A percentile compares a stretch with the other conserved stretches of the same genome.
These are phyloP conservation scores for Augochlora pura DNA, from an alignment of 1,140 invertebrate genomes.

Conservation along the genomic window DNA sequence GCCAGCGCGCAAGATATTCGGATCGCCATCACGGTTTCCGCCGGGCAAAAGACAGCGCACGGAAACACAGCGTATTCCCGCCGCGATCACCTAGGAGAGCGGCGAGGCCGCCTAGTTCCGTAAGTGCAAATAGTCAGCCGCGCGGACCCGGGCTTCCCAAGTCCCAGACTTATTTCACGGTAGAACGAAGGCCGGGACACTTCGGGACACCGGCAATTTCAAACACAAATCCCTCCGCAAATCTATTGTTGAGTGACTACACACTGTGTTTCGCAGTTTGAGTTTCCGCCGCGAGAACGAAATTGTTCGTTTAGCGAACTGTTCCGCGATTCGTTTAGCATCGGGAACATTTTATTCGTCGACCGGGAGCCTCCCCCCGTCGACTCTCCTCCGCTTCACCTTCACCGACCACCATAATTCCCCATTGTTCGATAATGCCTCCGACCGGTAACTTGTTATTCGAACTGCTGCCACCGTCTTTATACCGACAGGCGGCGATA, in stretches of 20 bases:
- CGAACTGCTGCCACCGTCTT: conserved; percentile 6
- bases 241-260: conserved; percentile 55
- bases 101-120: conserved; percentile 67
- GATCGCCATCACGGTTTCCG: conserved; percentile 47
- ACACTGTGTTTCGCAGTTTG: conserved; percentile 21
- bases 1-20: conserved; percentile 23
- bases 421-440: neutral
- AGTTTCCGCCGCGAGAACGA: conserved; percentile 30
- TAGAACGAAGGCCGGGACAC: conserved; percentile 65
- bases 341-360: conserved; percentile 12
- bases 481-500: neutral
- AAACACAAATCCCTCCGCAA: conserved; percentile 59
- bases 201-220: conserved; percentile 61
- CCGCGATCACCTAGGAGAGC: conserved; percentile 67
- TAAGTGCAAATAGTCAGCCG: conserved; percentile 71
- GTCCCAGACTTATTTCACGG: conserved; percentile 73
- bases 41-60: conserved; percentile 55
- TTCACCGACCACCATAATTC: neutral
- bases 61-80: conserved; percentile 56
- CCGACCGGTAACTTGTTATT: neutral
- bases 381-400: too few relatives aligned
- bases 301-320: conserved; percentile 36
- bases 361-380: too few relatives aligned
- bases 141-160: conserved; percentile 53
- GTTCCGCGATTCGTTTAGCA: conserved; percentile 28